Evolutionary conservation across 2,888 invertebrate species (phyloP).

Genomic region (Polymixis flavicincta): DNA sequence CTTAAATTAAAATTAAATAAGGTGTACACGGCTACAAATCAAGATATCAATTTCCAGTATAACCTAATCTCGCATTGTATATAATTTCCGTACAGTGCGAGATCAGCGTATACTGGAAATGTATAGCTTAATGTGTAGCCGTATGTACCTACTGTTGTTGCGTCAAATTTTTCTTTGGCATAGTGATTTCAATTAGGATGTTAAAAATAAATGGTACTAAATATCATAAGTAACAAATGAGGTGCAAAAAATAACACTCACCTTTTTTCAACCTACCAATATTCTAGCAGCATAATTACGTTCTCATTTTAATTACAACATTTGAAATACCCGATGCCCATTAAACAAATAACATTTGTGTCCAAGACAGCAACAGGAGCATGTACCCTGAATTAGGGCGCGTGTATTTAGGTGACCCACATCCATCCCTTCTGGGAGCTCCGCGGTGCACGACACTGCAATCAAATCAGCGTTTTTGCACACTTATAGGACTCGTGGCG

Average conservation of each 20-base stretch:
- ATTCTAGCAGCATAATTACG: not conserved
- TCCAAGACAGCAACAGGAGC: constrained; percentile 36
- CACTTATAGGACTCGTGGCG: constrained; percentile 45
- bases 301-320: not conserved
- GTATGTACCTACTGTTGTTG: not conserved
- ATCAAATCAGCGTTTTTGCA: constrained; percentile 79
- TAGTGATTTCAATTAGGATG: too few species aligned
- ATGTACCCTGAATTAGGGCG: constrained; percentile 73
- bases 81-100: too few species aligned
- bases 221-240: not conserved
- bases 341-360: not conserved
- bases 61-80: too few species aligned
- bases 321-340: not conserved
- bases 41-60: too few species aligned
- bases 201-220: not conserved
- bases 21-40: too few species aligned
- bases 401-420: constrained; percentile 86
- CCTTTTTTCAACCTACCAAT: not conserved
- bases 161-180: not conserved
- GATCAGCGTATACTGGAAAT: too few species aligned
- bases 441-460: constrained; percentile 82
- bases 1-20: not conserved
- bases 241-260: not conserved
- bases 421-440: constrained; percentile 78
- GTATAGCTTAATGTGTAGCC: too few species aligned